Evolutionary conservation across 2,113 vertebrate species (phyloP).

Genomic region (Numenius arquata): DNA sequence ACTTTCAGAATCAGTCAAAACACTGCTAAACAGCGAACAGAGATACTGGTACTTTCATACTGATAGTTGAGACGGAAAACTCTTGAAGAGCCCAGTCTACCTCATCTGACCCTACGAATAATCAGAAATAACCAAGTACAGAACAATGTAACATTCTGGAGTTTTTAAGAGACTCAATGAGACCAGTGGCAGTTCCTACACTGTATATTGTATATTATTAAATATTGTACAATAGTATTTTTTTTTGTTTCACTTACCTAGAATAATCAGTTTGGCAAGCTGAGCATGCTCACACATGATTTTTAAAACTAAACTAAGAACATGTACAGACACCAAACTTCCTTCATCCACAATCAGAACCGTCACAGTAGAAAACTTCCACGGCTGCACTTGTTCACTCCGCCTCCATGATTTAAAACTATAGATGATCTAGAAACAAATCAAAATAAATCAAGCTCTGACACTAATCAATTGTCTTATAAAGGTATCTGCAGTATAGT

Average conservation of each 20-base stretch:
- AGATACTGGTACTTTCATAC: not conserved
- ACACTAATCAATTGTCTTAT: not conserved
- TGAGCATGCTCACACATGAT: conserved; percentile 70
- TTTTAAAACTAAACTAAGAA: conserved; percentile 77
- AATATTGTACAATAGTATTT: not conserved
- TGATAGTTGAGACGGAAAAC: not conserved
- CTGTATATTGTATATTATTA: not conserved
- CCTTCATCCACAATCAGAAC: conserved; percentile 87
- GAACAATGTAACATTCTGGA: not conserved
- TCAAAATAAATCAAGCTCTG: not conserved
- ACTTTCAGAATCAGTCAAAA: not conserved
- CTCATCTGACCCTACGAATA: not conserved
- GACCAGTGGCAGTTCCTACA: not conserved
- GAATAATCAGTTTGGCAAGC: conserved; percentile 81
- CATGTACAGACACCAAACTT: conserved; percentile 79
- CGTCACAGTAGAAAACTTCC: conserved; percentile 80
- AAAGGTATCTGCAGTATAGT: not conserved
- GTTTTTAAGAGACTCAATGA: not conserved
- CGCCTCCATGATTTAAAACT: conserved; percentile 71
- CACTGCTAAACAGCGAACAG: not conserved
- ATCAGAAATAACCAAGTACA: not conserved
- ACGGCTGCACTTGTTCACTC: not conserved
- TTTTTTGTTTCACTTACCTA: conserved; percentile 74
- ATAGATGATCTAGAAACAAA: conserved; percentile 71
- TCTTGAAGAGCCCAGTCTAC: not conserved